Base-by-base conservation (phyloP, 2,888 invertebrate species). In the Parnassius glacialis region DNA sequence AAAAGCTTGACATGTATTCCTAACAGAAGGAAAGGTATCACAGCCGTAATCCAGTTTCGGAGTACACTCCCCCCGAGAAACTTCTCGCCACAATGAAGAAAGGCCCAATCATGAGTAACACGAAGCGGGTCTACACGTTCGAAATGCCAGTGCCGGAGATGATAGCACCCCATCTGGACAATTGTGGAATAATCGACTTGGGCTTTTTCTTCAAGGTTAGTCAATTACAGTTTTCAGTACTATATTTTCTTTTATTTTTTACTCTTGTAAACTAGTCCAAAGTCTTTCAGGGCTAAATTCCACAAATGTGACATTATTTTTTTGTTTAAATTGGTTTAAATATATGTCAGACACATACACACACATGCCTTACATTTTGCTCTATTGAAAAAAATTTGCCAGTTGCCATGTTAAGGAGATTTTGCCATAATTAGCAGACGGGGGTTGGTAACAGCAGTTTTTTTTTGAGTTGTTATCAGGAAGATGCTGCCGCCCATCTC, bases 171-270 rank as follows among this genome's bases (percentile, higher is more conserved):
- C 78, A 82, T 52, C 72, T 87, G 0, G 74, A 80, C 42, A 70
- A 77, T 65, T 87, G 88, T 64, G 20, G 64, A 1, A 74, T 87
- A 44, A 87, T 89, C 2, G 83, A 86, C 52, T 69, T 84, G 0
- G 78, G 76, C 0, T 88, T 81, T 65, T 84, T 78, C 58, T 75
- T 89, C 5, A 80, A 78, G 78, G 88, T 87, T 43, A 73, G 74
- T 59, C 9, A 34, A 50, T 42, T 50, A 50, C 7, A n/a, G 9
- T 41, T n/a, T 54, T 43, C 11, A 45, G 11, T 12, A 20, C 20
- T 20, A 20, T n/a, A 45, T 34, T 34, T 34, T 34, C 34, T 34
- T 34, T 25, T 3, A 3, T 25, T 25, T 25, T 2, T 25, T 25
- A 25, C 25, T 25, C 7, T 25, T 25, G 25, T 25, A 25, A 25